These are phyloP conservation scores for Kryptolebias ocellatus DNA, from an alignment of 2,797 vertebrate genomes.

Conservation along the genomic window DNA sequence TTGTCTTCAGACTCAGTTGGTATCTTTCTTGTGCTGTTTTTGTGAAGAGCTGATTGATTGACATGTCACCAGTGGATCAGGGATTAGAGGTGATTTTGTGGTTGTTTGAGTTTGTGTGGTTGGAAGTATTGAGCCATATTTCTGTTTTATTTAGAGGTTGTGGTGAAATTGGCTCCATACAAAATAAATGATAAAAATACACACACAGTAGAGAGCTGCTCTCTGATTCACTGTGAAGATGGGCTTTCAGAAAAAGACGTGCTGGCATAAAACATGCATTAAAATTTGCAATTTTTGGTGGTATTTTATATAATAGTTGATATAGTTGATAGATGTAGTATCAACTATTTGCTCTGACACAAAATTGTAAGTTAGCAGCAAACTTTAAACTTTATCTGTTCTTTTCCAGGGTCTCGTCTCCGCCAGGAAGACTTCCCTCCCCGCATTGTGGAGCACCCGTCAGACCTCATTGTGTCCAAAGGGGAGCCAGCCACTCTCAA, in stretches of 20 bases:
- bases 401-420: constrained; percentile 88
- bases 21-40: constrained; percentile 46
- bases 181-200: constrained; percentile 26
- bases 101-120: constrained; percentile 54
- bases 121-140: constrained; percentile 55
- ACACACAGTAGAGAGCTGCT: constrained; percentile 15
- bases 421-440: constrained; percentile 96
- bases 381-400: constrained; percentile 9
- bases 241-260: constrained; percentile 14
- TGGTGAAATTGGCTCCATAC: constrained; percentile 28
- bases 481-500: constrained; percentile 94
- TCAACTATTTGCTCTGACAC: constrained; percentile 15
- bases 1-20: constrained; percentile 58
- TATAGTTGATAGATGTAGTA: constrained; percentile 33
- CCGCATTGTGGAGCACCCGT: constrained; percentile 94
- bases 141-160: constrained; percentile 34
- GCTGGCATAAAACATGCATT: constrained; percentile 4
- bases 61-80: constrained; percentile 55
- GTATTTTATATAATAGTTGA: constrained; percentile 2
- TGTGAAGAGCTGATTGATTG: constrained; percentile 54
- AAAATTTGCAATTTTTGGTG: too few species aligned
- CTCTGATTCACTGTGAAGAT: constrained; percentile 39
- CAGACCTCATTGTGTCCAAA: constrained; percentile 94
- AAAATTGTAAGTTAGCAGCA: constrained; percentile 3
- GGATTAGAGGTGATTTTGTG: constrained; percentile 62